Evolutionary conservation across 2,113 vertebrate genomes (phyloP).

Genomic region (Alces alces): DNA sequence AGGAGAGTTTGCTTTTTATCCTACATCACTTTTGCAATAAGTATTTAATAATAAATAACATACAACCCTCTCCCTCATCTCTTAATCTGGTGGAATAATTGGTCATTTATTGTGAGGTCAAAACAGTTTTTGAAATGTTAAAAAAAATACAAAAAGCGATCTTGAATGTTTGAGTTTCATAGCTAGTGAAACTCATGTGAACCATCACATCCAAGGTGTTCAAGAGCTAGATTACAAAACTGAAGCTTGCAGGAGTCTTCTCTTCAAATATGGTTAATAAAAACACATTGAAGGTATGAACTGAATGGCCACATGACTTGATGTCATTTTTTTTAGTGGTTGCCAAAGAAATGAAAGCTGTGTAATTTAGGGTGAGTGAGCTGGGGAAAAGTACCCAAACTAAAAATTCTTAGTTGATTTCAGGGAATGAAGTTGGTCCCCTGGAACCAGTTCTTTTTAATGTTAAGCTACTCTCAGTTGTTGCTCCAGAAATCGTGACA

Average conservation of each 20-base stretch:
- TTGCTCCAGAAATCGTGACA: conserved; percentile 48
- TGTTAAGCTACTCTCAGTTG: conserved; percentile 39
- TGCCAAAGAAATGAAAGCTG: conserved; percentile 43
- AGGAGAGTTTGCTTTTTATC: background rate
- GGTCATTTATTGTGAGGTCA: background rate
- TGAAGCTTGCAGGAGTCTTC: background rate
- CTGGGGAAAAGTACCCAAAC: background rate
- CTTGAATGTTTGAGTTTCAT: background rate
- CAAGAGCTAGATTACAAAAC: background rate
- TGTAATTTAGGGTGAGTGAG: conserved; percentile 41
- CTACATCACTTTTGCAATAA: background rate
- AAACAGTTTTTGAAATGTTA: background rate
- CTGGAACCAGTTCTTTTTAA: conserved; percentile 20
- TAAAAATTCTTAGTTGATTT: conserved; percentile 43
- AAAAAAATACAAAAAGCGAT: background rate
- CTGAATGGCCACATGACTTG: background rate
- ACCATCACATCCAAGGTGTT: background rate
- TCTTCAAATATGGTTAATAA: background rate
- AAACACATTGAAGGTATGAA: background rate
- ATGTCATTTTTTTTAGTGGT: background rate
- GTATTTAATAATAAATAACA: background rate
- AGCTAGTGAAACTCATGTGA: background rate
- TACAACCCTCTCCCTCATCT: background rate
- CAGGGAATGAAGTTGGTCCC: background rate
- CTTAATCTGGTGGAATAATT: background rate